Evolutionary conservation across 2,113 vertebrate genomes (phyloP).

Genomic region (Aythya baeri): DNA sequence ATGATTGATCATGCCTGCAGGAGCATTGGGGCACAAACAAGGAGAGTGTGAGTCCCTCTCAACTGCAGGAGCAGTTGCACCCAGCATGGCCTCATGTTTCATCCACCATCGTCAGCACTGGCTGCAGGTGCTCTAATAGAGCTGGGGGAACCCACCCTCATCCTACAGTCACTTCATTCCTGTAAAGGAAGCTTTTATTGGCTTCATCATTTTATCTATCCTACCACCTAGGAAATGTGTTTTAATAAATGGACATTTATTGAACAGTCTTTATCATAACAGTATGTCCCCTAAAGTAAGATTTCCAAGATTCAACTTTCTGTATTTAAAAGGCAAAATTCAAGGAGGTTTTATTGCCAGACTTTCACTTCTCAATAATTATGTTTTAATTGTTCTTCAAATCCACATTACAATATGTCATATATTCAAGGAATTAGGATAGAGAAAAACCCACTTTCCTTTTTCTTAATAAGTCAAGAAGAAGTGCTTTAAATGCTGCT

Average conservation of each 20-base stretch:
- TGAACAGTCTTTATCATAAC: conserved; percentile 40
- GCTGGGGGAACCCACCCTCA: neutral
- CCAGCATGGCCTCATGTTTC: neutral
- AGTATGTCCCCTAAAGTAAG: conserved; percentile 39
- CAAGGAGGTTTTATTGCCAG: conserved; percentile 44
- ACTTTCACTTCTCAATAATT: conserved; percentile 31
- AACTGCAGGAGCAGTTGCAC: too few relatives aligned
- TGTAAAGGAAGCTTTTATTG: neutral
- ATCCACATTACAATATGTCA: neutral
- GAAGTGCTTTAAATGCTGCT: neutral
- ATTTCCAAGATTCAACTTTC: conserved; percentile 14
- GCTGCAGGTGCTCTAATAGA: neutral
- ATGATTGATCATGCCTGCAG: fast-evolving
- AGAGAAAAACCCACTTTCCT: neutral
- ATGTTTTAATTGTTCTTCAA: conserved; percentile 40
- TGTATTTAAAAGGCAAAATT: conserved; percentile 52
- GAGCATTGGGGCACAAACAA: fast-evolving
- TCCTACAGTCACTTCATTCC: neutral
- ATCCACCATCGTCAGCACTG: neutral
- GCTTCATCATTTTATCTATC: conserved; percentile 33
- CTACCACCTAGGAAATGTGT: conserved; percentile 42
- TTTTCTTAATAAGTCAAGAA: neutral
- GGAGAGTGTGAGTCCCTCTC: neutral
- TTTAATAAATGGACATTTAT: conserved; percentile 34
- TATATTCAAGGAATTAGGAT: neutral